A percentile compares a stretch with the other conserved stretches of the same genome.
Conservation (phyloP, 1,140 invertebrate species). For the Mycetomoellerius zeteki region DNA sequence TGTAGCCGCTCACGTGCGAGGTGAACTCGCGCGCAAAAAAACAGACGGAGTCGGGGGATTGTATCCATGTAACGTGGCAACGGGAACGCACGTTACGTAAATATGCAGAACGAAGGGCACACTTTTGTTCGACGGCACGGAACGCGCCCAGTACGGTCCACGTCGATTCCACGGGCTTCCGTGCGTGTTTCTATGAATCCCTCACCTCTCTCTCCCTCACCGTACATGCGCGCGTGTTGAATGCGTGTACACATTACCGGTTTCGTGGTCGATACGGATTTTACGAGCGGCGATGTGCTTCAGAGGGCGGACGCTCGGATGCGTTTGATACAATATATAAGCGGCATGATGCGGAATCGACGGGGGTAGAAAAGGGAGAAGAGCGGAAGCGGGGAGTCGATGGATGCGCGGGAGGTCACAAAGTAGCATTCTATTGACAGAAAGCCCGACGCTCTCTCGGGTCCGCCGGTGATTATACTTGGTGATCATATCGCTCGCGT, state of each 20-base stretch:
- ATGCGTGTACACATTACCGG: conserved; percentile 39
- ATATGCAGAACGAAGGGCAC: conserved; percentile 52
- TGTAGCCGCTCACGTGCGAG: conserved; percentile 21
- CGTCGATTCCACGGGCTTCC: conserved; percentile 40
- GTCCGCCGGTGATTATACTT: conserved; percentile 83
- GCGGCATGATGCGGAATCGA: conserved; percentile 40
- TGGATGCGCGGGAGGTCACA: conserved; percentile 69
- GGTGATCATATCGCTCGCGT: conserved; percentile 84
- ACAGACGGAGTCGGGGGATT: conserved; percentile 2
- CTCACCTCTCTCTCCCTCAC: background rate
- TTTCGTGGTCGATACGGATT: conserved; percentile 74
- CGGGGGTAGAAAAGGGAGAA: conserved; percentile 25
- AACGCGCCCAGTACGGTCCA: background rate
- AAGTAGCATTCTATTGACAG: conserved; percentile 84
- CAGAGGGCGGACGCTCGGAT: conserved; percentile 68
- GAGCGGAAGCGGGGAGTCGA: conserved; percentile 39
- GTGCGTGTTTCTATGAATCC: conserved; percentile 22
- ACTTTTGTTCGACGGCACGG: conserved; percentile 68
- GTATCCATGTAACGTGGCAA: conserved; percentile 21
- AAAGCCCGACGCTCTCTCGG: conserved; percentile 74
- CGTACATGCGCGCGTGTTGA: background rate
- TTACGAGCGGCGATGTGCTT: conserved; percentile 71
- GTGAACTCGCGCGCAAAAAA: conserved; percentile 32
- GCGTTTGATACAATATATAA: conserved; percentile 79
- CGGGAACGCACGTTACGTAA: conserved; percentile 23